Conservation (phyloP, 2,113 vertebrate genomes). For the Bos taurus region DNA sequence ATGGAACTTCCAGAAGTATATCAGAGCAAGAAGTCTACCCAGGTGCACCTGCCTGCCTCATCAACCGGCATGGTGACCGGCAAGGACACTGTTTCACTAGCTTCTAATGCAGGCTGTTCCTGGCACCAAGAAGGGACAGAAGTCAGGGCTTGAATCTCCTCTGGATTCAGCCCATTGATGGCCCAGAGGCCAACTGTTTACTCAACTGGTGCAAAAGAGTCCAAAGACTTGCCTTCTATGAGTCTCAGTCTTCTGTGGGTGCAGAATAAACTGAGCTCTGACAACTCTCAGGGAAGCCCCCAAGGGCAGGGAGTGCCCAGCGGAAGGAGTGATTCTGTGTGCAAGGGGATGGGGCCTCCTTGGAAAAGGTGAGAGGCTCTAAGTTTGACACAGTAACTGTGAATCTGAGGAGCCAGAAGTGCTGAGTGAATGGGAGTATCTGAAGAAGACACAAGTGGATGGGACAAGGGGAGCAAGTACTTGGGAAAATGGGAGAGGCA, state of each 20-base stretch:
- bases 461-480: neutral
- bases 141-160: neutral
- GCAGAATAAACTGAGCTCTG: neutral
- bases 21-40: neutral
- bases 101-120: neutral
- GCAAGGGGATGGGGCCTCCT: neutral
- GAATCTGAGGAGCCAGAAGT: neutral
- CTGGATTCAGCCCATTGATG: neutral
- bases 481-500: neutral
- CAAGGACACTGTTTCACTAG: neutral
- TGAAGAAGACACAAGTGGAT: neutral
- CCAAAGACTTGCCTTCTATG: neutral
- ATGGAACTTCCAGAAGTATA: neutral
- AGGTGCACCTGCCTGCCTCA: neutral
- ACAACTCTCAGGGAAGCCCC: neutral
- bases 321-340: neutral
- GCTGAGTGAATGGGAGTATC: neutral
- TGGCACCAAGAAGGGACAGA: neutral
- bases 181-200: neutral
- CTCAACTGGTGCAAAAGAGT: neutral
- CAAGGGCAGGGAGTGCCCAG: neutral
- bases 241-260: neutral
- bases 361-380: neutral
- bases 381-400: neutral
- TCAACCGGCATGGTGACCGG: fast-evolving